Conservation (phyloP, 2,797 vertebrate genomes). For the Delichon dasypus region DNA sequence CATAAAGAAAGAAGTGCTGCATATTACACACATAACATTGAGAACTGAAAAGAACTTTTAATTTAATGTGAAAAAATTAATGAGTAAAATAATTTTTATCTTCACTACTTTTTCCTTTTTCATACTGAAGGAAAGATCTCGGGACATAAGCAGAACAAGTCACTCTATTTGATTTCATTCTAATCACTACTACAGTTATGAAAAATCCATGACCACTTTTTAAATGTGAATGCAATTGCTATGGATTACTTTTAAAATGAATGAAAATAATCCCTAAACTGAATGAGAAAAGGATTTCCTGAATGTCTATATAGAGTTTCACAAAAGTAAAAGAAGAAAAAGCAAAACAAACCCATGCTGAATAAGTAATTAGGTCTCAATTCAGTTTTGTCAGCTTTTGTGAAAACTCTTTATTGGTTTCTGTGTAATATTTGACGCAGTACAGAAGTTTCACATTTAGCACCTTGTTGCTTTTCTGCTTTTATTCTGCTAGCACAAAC, state of each 20-base stretch:
- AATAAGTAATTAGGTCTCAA: not conserved
- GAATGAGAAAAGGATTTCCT: not conserved
- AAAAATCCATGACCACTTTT: not conserved
- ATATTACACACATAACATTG: fast-evolving
- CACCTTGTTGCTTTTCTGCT: not conserved
- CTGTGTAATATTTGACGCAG: not conserved
- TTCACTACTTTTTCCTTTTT: not conserved
- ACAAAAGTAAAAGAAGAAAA: not conserved
- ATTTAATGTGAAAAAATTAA: not conserved
- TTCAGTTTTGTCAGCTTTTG: not conserved
- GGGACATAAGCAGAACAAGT: not conserved
- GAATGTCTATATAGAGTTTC: not conserved
- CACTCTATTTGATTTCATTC: not conserved
- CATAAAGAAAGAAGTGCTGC: fast-evolving
- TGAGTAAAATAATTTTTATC: not conserved
- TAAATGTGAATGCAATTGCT: not conserved
- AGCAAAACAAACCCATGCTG: fast-evolving
- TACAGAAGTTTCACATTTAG: not conserved
- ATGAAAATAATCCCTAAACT: not conserved
- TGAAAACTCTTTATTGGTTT: not conserved
- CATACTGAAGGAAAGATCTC: not conserved
- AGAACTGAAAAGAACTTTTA: not conserved
- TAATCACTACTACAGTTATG: not conserved
- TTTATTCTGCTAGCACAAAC: not conserved
- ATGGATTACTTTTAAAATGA: not conserved